Base-by-base conservation (phyloP, 2,797 vertebrate species). In the Leucoraja ocellata region DNA sequence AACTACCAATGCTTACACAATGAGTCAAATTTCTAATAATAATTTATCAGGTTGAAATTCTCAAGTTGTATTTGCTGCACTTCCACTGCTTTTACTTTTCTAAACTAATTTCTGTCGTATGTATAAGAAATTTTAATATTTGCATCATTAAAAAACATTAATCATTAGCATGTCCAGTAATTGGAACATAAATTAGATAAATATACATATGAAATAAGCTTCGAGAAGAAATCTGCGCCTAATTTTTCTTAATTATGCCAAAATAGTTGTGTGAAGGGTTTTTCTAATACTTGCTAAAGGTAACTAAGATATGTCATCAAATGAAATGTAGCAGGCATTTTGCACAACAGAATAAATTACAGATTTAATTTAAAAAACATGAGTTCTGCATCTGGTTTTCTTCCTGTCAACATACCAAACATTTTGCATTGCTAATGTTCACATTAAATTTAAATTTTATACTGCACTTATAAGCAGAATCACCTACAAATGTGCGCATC, bases 11-110 rank as follows among this genome's bases (percentile, higher is more conserved):
- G n/a, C 61, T 86, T 16, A 28, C 58, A n/a, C 4, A 63, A 25
- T 86, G n/a, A 28, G 83, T 86, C 83, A 86, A n/a, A 86, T 61
- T 63, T 28, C 54, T 84, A 84, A 86, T 86, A 63, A 86, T n/a
- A 63, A 84, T 46, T 21, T 84, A 4, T 84, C 81, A 58, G 81
- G 25, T n/a, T 63, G 25, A 63, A 61, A 86, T 10, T 63, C 16
- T 1, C 3, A 4, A 16, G 28, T 11, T 28, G 54, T 84, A 46
- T 58, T 84, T 84, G 1, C 54, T 58, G 46, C 25, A 7, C 39
- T n/a, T 10, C 76, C n/a, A n/a, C 28, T 77, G 0, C 54, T 86
- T 2, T 28, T 11, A n/a, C 11, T 63, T 28, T 63, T 86, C 28
- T 16, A 63, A 86, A 16, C 13, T 5, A 63, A n/a, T 32, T 86